Base-by-base conservation (phyloP, 2,797 vertebrate species). In the Todus mexicanus region DNA sequence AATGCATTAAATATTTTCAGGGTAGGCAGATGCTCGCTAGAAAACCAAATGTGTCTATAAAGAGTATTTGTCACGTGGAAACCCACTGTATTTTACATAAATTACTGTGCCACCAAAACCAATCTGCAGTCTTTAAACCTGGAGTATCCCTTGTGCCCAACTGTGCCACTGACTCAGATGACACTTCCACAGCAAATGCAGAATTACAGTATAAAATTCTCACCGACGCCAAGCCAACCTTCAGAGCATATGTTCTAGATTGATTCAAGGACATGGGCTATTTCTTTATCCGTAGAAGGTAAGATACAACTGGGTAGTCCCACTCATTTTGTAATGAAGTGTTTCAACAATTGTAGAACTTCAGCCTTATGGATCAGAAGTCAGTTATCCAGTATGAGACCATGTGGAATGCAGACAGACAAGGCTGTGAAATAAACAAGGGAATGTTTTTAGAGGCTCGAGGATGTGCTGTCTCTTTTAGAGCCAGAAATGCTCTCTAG, bases 71-170 rank as follows among this genome's bases (percentile, higher is more conserved):
- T 54, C n/a, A 12, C 12, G 26, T 14, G 61, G 57, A 74, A 80
- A 5, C 27, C 19, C 2, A 4, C 14, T 38, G 56, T 20, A 8
- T 57, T 87, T 85, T 61, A 57, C 31, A 48, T 15, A 33, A 71
- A 80, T 51, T 40, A 7, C 21, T 38, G 31, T 48, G 25, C 38
- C 60, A 64, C 33, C 61, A 74, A 77, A 53, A 29, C 26, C 45
- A 48, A 6, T 17, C 21, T 45, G 43, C 40, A 81, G 61, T 43
- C 77, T 64, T 65, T 27, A 71, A 85, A 83, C 22, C 40, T 98
- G 97, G 97, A n/a, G 96, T 98, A 65, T 96, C 98, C 15, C 98
- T 98, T 94, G 97, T 98, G 97, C 98, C 98, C 94, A 97, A 98
- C 75, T 97, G 96, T 61, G 98, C 98, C 13, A 95, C 96, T 33